Evolutionary conservation across 2,888 invertebrate species (phyloP), one percentile per base, ranked within the genome.

Genomic region (Drosophila kanekoi): DNA sequence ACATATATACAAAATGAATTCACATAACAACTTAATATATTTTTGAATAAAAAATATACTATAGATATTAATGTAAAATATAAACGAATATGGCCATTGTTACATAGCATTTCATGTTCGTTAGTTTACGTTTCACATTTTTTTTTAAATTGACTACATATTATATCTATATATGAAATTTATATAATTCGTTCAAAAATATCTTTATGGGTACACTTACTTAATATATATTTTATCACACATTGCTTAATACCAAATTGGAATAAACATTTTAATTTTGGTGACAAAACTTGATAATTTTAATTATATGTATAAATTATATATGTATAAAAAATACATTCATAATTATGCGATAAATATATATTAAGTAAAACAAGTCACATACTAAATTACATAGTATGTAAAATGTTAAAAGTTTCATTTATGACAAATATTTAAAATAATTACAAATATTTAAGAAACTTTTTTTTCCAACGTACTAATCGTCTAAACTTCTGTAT

Each of bases 191-290:
- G 37, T 37, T 37, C 6, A 37, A 37, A 37, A 37, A 37, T 37
- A 37, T 37, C n/a, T 37, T 37, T 37, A n/a, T 37, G 0, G 13
- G 2, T 1, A 6, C 38, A 38, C 38, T 9, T 9, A 9, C 38
- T 38, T 38, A 38, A 38, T 14, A 38, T n/a, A n/a, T 38, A 38
- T 38, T 14, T 38, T 14, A 38, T 38, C 38, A 38, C 38, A 38
- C 38, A 5, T 40, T 16, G 20, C 0, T 20, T 5, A 20, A 20
- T 20, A 5, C 20, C 20, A 20, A 20, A 20, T 5, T 20, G 20
- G 40, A 16, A 9, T 10, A 40, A 40, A 40, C 8, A 40, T 14
- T n/a, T 16, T 16, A 14, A 16, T 14, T 40, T 16, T 9, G 4
- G 16, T 40, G 9, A 40, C 1, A n/a, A 40, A 40, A 20, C 3